A percentile compares a stretch with the other conserved stretches of the same genome.
phyloP scores from a whole-genome alignment of 2,113 vertebrate species.

The Elachura formosa region DNA sequence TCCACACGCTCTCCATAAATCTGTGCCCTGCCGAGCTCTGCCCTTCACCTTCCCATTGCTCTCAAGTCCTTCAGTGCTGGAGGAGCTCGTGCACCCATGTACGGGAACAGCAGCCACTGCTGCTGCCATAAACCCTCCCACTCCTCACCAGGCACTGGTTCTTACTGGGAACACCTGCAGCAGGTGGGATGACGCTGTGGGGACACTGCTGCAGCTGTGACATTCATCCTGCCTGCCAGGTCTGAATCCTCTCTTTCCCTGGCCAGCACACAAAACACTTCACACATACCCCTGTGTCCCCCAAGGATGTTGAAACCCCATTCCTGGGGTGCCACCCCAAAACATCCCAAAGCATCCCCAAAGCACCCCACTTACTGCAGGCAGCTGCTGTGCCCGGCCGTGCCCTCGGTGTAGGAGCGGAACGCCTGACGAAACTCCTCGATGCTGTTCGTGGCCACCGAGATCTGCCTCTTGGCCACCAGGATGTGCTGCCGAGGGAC shows the following conservation, averaged over 20 bases:
- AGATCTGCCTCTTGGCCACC: conserved; percentile 90
- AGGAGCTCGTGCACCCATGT: fast-evolving
- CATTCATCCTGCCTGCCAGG: background rate
- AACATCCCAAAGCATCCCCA: background rate
- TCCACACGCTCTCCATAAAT: fast-evolving
- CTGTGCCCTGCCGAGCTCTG: background rate
- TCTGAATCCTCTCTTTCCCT: background rate
- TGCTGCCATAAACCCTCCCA: fast-evolving
- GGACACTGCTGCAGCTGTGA: background rate
- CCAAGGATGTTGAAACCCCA: background rate
- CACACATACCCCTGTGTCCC: background rate
- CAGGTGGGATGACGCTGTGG: fast-evolving
- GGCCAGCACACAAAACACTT: background rate
- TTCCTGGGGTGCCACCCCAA: background rate
- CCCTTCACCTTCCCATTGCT: background rate
- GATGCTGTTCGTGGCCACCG: conserved; percentile 72
- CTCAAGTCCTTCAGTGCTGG: fast-evolving
- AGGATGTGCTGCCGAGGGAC: conserved; percentile 82
- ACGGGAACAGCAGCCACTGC: fast-evolving
- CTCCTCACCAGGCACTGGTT: background rate
- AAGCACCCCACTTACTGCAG: conserved; percentile 80
- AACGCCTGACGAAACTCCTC: conserved; percentile 83
- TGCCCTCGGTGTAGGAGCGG: conserved; percentile 80
- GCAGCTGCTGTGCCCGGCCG: conserved; percentile 81
- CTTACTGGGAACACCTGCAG: background rate